Evolutionary conservation across 2,113 vertebrate species (phyloP).

Genomic region (Dipodomys spectabilis): DNA sequence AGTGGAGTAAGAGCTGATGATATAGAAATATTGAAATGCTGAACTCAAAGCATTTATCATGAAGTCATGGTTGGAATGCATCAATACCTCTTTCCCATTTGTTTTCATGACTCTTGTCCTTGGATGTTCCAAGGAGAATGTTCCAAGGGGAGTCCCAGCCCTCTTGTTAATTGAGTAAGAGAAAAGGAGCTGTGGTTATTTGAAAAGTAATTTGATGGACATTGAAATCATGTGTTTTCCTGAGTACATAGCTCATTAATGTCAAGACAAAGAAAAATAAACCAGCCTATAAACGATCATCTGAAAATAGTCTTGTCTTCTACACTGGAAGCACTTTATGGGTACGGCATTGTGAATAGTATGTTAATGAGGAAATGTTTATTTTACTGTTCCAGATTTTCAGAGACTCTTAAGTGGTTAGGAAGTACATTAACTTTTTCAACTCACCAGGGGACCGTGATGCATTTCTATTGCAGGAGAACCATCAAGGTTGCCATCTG

Average conservation of each 20-base stretch:
- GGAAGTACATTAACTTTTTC: not conserved
- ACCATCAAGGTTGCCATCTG: not conserved
- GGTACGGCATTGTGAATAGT: not conserved
- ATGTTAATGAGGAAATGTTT: slow-evolving; percentile 33
- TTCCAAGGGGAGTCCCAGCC: not conserved
- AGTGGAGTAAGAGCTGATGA: not conserved
- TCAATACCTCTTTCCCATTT: slow-evolving; percentile 14
- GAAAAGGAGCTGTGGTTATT: slow-evolving; percentile 43
- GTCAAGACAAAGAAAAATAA: slow-evolving; percentile 58
- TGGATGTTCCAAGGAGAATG: not conserved
- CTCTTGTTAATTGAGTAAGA: slow-evolving; percentile 21
- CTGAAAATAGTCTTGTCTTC: slow-evolving; percentile 42
- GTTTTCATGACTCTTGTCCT: not conserved
- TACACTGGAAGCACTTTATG: slow-evolving; percentile 20
- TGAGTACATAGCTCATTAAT: slow-evolving; percentile 53
- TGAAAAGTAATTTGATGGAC: slow-evolving; percentile 42
- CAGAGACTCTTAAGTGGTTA: not conserved
- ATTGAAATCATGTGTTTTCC: slow-evolving; percentile 55
- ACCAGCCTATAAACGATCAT: not conserved
- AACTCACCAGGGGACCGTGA: not conserved
- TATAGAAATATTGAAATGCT: slow-evolving; percentile 20
- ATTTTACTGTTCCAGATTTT: slow-evolving; percentile 31
- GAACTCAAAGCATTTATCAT: slow-evolving; percentile 34
- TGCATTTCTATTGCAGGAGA: not conserved
- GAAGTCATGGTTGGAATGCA: slow-evolving; percentile 57